Base-by-base conservation (phyloP, 2,113 vertebrate species). In the Ptilorrhoa leucosticta region DNA sequence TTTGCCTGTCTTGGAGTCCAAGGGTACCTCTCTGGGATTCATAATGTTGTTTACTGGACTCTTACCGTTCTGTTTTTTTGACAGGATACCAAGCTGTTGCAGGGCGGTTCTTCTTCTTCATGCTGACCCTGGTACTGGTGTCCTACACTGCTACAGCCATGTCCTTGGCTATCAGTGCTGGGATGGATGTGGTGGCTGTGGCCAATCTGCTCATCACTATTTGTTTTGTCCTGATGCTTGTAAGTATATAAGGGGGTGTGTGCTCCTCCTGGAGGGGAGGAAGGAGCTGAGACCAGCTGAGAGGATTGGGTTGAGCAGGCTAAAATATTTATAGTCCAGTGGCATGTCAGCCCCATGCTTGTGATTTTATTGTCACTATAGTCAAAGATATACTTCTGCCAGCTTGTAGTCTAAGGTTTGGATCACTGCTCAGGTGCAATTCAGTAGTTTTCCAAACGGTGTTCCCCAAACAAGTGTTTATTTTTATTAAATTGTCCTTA, bases 191-290 rank as follows among this genome's bases (percentile, higher is more conserved):
- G 39, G 93, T 97, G 17, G 96, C 96, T 48, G 93, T 97, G 72
- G 97, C 97, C 4, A 97, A 97, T 51, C 91, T 98, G 37, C 37
- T 97, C 33, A 97, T 97, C 89, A 97, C 95, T 4, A 77, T 97
- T 83, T 96, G 96, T 90, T 97, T 98, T 84, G 95, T 98, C 47
- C 84, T 98, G 79, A 98, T 98, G 97, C 91, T 98, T 73, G 97
- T 98, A 89, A 96, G 97, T 96, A 30, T 19, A 2, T 40, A 31
- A 66, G 33, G 9, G 13, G 0, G 5, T 37, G 7, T 57, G 65
- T 45, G 33, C 33, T 70, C 15, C 37, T 91, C 75, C 57, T 80
- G 47, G 18, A 83, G 13, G 22, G 44, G 44, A 93, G 37, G 22
- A 83, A 68, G 14, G 22, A 83, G 40, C 42, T 76, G 69, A 91